These are phyloP conservation scores for Condylura cristata DNA, from an alignment of 2,113 vertebrate genomes.

Conservation along the genomic window DNA sequence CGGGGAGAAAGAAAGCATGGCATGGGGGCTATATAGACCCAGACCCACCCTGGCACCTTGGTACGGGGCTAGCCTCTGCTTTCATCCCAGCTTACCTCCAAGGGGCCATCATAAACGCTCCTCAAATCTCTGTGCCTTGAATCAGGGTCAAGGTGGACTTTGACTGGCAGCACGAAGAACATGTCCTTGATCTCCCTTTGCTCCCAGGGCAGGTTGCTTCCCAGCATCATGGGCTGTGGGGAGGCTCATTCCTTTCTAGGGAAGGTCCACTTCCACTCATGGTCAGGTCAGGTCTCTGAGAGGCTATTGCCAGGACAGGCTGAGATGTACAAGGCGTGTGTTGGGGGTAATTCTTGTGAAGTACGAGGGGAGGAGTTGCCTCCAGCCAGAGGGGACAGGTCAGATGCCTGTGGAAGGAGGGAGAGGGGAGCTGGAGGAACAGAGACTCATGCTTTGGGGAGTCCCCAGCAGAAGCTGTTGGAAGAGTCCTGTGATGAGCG, in stretches of 20 bases:
- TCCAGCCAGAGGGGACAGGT: neutral
- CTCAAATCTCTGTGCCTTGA: neutral
- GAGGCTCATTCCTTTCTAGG: neutral
- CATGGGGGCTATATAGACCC: too few species aligned
- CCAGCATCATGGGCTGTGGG: neutral
- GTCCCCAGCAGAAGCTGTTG: neutral
- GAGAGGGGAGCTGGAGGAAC: neutral
- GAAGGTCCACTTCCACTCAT: neutral
- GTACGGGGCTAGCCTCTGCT: neutral
- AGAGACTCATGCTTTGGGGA: neutral
- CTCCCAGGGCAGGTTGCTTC: neutral
- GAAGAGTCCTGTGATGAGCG: neutral
- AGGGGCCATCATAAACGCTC: neutral
- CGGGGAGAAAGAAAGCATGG: neutral
- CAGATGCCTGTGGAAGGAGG: neutral
- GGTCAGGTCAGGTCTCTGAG: neutral
- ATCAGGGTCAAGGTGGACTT: neutral
- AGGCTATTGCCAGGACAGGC: neutral
- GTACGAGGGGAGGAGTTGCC: accelerated
- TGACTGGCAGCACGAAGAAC: neutral
- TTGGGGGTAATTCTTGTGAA: neutral
- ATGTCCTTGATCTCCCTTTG: neutral
- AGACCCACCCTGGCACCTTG: neutral
- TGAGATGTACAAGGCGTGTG: neutral
- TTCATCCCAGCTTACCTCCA: neutral